Percentiles rank a stretch among this genome's conserved stretches.
Evolutionary conservation across 2,113 vertebrate genomes (phyloP).

Genomic region (Lates calcarifer): DNA sequence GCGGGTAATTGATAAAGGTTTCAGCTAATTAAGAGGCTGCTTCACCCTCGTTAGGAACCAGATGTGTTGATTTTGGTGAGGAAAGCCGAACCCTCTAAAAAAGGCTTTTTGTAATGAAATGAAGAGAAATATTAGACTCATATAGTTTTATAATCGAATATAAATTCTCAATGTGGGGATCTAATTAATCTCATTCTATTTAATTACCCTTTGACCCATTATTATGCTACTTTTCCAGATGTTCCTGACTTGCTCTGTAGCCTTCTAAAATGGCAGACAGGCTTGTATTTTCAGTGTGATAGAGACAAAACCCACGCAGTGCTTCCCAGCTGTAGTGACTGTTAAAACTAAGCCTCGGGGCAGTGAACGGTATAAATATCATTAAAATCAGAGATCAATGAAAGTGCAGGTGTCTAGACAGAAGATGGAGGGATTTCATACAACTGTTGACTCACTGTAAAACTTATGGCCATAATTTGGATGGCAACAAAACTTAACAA

Average conservation of each 20-base stretch:
- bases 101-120: neutral
- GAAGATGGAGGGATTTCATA: neutral
- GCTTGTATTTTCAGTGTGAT: conserved; percentile 20
- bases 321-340: neutral
- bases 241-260: neutral
- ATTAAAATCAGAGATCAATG: conserved; percentile 49
- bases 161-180: conserved; percentile 5
- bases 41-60: conserved; percentile 55
- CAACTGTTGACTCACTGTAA: conserved; percentile 28
- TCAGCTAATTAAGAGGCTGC: conserved; percentile 54
- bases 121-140: neutral
- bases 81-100: neutral
- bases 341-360: conserved; percentile 23
- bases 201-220: conserved; percentile 7
- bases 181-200: conserved; percentile 4
- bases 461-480: conserved; percentile 29
- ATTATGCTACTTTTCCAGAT: conserved; percentile 17
- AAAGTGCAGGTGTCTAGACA: conserved; percentile 28
- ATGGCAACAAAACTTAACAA: conserved; percentile 44
- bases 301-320: conserved; percentile 18
- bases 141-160: conserved; percentile 4
- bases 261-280: neutral
- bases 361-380: conserved; percentile 34
- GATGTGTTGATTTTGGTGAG: conserved; percentile 54
- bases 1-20: conserved; percentile 63